Conservation (phyloP, 1,140 invertebrate species). For the Agrypnia vestita region DNA sequence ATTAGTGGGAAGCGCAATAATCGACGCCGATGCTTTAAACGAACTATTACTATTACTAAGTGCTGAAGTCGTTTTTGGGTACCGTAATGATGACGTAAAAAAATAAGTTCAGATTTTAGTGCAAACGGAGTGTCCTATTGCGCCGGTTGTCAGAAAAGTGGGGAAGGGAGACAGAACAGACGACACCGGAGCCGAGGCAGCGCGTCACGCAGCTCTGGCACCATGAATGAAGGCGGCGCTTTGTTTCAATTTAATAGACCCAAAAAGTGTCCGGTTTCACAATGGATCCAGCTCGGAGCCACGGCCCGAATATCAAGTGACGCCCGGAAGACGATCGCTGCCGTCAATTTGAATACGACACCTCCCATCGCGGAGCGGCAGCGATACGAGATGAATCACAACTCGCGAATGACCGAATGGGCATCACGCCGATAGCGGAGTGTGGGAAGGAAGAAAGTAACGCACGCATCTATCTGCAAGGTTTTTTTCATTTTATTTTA, state of each 20-base stretch:
- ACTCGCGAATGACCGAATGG: not conserved
- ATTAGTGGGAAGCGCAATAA: no score
- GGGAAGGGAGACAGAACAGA: not conserved
- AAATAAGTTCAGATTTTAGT: no score
- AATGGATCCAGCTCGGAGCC: constrained; percentile 13
- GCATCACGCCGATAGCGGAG: no score
- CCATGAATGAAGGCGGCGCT: not conserved
- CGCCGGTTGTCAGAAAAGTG: no score
- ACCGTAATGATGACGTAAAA: no score
- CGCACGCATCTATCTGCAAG: no score
- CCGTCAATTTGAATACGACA: constrained; percentile 13
- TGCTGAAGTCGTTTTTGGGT: no score
- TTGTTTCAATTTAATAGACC: constrained; percentile 21
- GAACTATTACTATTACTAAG: no score
- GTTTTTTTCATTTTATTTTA: no score
- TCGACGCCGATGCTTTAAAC: no score
- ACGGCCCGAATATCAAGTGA: constrained; percentile 1
- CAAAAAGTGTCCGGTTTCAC: constrained; percentile 18
- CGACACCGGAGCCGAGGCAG: not conserved
- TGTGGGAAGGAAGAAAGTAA: no score
- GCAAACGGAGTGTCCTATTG: no score
- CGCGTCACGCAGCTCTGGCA: constrained; percentile 15
- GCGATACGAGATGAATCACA: constrained; percentile 9
- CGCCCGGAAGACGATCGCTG: constrained; percentile 19
- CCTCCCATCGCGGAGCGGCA: not conserved